These are phyloP conservation scores for Dreissena polymorpha DNA, from an alignment of 1,140 invertebrate genomes.

Conservation along the genomic window DNA sequence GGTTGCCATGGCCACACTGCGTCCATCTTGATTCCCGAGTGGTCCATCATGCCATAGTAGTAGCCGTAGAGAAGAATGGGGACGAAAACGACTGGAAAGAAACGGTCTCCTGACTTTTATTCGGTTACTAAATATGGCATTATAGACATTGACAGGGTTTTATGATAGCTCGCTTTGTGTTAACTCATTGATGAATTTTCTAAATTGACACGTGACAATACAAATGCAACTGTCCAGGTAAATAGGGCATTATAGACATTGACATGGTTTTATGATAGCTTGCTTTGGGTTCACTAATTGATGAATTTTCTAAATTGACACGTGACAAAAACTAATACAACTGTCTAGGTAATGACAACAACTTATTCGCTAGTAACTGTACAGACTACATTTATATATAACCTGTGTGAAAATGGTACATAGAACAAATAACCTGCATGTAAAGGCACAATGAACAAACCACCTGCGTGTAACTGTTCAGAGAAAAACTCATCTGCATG, in stretches of 20 bases:
- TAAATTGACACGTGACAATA: neutral
- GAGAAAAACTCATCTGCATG: no score
- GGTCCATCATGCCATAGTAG: conserved; percentile 88
- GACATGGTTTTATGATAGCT: neutral
- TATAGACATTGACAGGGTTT: neutral
- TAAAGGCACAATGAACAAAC: no score
- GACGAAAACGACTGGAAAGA: conserved; percentile 55
- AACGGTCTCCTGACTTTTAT: no score
- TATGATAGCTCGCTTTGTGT: neutral
- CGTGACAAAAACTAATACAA: no score
- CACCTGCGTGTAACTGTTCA: no score
- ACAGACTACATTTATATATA: no score
- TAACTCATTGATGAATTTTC: neutral
- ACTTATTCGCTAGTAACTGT: no score
- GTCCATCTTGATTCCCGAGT: conserved; percentile 88
- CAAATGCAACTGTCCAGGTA: no score
- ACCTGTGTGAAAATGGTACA: no score
- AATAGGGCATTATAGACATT: neutral
- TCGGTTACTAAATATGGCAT: no score
- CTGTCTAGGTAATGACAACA: no score
- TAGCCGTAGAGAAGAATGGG: conserved; percentile 83
- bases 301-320: neutral
- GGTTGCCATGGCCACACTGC: conserved; percentile 89
- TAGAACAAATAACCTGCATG: no score
- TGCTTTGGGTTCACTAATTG: neutral